Base-by-base conservation (phyloP, 2,888 invertebrate genomes). In the Heteropelma amictum region DNA sequence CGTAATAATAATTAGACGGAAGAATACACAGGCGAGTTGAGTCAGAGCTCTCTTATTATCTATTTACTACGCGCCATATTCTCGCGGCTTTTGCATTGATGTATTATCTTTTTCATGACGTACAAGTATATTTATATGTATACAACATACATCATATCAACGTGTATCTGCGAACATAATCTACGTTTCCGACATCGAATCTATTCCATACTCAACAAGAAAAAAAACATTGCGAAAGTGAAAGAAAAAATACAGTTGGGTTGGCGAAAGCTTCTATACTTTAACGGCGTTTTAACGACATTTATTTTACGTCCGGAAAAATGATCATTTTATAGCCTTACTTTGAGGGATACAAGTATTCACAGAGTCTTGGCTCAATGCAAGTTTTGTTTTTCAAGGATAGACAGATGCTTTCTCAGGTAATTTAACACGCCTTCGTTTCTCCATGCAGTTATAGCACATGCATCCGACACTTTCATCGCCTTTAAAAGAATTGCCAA, bases 1-100 rank as follows among this genome's bases (percentile, higher is more conserved):
- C 74, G 74, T 61, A 74, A 74, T 70, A 65, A 74, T 70, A 74
- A 74, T 74, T 64, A 70, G 74, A 65, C 70, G 70, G 38, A 63
- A 65, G 70, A 65, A 47, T 38, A 64, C 38, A 10, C 7, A 38
- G 38, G 17, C 23, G 40, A 30, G 74, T 70, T 70, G 70, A 70
- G 74, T 74, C 74, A 74, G 33, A 54, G 51, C 38, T 53, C 51
- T 67, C 65, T 45, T 49, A 51, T 58, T 51, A 40, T 68, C 6
- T 45, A 35, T 56, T 65, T 54, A 47, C 65, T 56, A 45, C 65
- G 45, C 26, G 23, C 19, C 53, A 45, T 5, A 17, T 51, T 58
- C 58, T 33, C 51, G 26, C 8, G 38, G 28, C 54, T 49, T 23
- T 51, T 40, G 63, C 30, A 38, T 49, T 21, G 56, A 56, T 56